A percentile compares a stretch with the other conserved stretches of the same genome.
These are phyloP conservation scores for Pica pica DNA, from an alignment of 2,113 vertebrate species.

Conservation along the genomic window DNA sequence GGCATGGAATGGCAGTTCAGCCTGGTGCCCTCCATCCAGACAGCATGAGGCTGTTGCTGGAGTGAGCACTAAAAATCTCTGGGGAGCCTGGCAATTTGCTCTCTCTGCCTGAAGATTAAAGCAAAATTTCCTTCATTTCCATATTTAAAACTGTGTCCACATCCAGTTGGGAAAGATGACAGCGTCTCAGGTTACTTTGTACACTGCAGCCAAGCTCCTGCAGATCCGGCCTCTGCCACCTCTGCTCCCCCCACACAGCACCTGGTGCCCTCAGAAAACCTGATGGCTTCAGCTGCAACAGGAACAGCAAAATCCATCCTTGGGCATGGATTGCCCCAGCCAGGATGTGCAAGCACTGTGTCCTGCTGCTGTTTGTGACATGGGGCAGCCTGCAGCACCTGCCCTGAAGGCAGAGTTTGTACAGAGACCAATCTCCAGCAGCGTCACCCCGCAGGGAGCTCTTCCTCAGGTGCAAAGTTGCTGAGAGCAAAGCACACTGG, in stretches of 20 bases:
- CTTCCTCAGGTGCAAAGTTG: neutral
- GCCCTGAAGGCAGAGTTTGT: neutral
- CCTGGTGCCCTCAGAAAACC: neutral
- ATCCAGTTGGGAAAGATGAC: neutral
- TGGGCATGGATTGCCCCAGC: accelerated
- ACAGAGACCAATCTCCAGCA: neutral
- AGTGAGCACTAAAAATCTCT: neutral
- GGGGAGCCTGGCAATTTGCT: neutral
- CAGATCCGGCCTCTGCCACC: neutral
- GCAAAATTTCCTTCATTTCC: neutral
- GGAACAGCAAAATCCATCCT: neutral
- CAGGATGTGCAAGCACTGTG: neutral
- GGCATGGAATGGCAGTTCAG: accelerated
- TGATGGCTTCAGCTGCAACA: accelerated
- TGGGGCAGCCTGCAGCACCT: neutral
- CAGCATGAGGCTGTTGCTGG: neutral
- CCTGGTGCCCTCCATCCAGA: neutral
- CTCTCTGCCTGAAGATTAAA: neutral
- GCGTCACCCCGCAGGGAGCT: accelerated
- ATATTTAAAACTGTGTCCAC: neutral
- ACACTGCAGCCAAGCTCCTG: neutral
- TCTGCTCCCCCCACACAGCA: neutral
- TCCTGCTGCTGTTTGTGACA: neutral
- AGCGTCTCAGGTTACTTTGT: neutral
- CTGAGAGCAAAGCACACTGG: accelerated